Percentiles rank a stretch among this genome's conserved stretches.
Evolutionary conservation across 2,113 vertebrate genomes (phyloP).

Genomic region (Beaufortia kweichowensis): DNA sequence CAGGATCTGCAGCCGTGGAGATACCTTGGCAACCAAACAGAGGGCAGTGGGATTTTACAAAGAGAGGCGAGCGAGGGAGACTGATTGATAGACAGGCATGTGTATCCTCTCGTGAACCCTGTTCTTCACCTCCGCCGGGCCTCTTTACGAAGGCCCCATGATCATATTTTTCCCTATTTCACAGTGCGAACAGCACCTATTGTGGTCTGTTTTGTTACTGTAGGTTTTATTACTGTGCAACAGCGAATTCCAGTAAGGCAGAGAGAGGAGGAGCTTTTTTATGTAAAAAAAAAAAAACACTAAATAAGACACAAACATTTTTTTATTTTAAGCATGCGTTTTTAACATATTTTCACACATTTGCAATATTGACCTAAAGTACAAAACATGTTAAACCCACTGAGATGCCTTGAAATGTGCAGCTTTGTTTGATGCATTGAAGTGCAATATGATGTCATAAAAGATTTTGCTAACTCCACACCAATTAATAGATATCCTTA

Average conservation of each 20-base stretch:
- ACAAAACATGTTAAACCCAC: no score
- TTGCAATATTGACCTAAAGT: no score
- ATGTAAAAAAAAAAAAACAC: no score
- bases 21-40: slow-evolving; percentile 49
- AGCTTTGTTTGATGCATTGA: no score
- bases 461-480: no score
- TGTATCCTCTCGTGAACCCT: slow-evolving; percentile 4
- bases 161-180: background rate
- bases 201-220: background rate
- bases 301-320: no score
- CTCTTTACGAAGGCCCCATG: background rate
- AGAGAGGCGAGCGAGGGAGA: background rate
- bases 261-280: no score
- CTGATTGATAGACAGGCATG: slow-evolving; percentile 5
- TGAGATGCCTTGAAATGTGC: no score
- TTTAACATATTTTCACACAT: no score
- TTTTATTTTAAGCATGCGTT: no score
- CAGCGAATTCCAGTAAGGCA: background rate
- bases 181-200: background rate
- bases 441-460: no score
- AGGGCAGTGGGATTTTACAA: slow-evolving; percentile 41
- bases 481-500: no score
- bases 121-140: background rate
- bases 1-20: slow-evolving; percentile 36
- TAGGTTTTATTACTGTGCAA: background rate